Conservation (phyloP, 2,113 vertebrate genomes). For the Misgurnus mizolepis region DNA sequence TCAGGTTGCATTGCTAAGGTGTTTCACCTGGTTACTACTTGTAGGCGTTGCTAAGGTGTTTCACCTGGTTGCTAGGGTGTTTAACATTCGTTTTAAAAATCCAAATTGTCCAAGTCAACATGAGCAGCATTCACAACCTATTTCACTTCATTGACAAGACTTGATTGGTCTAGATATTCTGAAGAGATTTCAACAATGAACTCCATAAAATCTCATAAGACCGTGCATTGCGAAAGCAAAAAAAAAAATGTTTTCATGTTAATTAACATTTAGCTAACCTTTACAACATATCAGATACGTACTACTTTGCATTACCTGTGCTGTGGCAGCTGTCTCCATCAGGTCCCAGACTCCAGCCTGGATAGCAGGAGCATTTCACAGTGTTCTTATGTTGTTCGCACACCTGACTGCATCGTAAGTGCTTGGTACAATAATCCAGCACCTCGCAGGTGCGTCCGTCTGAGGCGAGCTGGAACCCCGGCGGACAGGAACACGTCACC, state of each 20-base stretch:
- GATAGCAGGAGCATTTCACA: conserved; percentile 86
- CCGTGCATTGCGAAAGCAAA: not conserved
- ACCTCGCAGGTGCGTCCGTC: conserved; percentile 83
- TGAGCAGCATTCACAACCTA: no score
- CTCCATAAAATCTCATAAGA: no score
- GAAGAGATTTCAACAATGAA: no score
- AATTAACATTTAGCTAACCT: not conserved
- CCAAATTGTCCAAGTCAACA: no score
- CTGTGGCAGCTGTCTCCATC: conserved; percentile 82
- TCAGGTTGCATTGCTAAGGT: no score
- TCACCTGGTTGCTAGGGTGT: no score
- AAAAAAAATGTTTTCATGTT: not conserved
- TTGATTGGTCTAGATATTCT: no score
- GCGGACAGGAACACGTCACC: conserved; percentile 81
- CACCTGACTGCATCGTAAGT: conserved; percentile 84
- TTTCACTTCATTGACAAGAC: no score
- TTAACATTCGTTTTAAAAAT: no score
- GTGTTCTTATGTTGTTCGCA: conserved; percentile 84
- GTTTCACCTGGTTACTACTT: no score
- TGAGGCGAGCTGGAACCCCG: conserved; percentile 72
- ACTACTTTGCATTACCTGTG: conserved; percentile 68
- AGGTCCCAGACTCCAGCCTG: conserved; percentile 81
- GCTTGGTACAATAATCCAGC: conserved; percentile 80
- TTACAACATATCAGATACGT: not conserved
- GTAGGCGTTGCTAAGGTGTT: no score